phyloP scores from a whole-genome alignment of 2,113 vertebrate species.

The Nothoprocta pentlandii region DNA sequence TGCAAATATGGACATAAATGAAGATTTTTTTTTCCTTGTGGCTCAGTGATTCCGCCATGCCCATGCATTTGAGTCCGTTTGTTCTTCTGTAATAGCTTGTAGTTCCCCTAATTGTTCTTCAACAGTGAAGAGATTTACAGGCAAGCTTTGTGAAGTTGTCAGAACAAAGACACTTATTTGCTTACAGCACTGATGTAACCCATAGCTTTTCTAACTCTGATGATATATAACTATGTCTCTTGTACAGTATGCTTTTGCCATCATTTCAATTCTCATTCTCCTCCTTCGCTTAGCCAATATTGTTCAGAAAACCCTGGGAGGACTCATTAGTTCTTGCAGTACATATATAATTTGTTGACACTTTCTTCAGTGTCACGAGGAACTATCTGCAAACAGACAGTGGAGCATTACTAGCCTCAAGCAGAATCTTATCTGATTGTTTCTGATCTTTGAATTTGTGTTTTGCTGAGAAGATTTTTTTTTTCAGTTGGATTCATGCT shows the following conservation, averaged over 20 bases:
- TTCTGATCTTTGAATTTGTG: not conserved
- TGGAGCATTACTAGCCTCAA: not conserved
- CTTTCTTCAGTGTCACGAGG: not conserved
- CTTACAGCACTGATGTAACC: not conserved
- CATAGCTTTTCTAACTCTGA: not conserved
- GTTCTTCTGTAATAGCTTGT: not conserved
- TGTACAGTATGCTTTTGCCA: not conserved
- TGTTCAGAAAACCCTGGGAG: not conserved
- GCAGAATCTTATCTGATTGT: not conserved
- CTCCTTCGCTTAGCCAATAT: not conserved
- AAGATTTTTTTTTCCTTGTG: not conserved
- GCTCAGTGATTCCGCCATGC: not conserved
- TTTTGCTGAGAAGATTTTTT: conserved; percentile 2
- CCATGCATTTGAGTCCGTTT: not conserved
- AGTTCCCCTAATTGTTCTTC: not conserved
- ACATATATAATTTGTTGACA: not conserved
- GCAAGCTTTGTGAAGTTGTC: not conserved
- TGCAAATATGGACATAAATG: not conserved
- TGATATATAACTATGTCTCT: not conserved
- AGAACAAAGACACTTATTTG: not conserved
- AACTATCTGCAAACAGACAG: not conserved
- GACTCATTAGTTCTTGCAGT: not conserved
- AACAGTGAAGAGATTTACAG: not conserved
- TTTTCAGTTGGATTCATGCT: not conserved
- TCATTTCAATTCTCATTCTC: not conserved